Base-by-base conservation (phyloP, 37 sponge, comb jelly and placozoan species). In the Cliona cf. orientalis region DNA sequence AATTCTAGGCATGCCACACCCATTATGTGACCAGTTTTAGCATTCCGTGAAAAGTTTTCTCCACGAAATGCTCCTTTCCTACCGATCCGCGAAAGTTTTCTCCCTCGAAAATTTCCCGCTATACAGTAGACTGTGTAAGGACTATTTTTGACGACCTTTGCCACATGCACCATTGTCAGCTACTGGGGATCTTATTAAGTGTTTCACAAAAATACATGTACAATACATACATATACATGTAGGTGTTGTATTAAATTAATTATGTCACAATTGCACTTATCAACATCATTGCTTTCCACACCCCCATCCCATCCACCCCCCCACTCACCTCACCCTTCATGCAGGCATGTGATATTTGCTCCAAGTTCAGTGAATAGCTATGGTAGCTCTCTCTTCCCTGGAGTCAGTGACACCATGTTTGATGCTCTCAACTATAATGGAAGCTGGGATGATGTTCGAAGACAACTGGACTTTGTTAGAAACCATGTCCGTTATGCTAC, bases 261-360 rank as follows among this genome's bases (percentile, higher is more conserved):
- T 49, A n/a, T n/a, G n/a, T n/a, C 56, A 49, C 53, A 49, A 9
- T 19, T 14, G 14, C 69, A 31, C 41, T 11, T 45, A 3, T 29
- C 2, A 42, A 39, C n/a, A 6, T 45, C 1, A 2, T 22, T 45
- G 2, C 45, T 2, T 45, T 1, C 39, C 1, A 19, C 29, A 22
- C 12, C 74, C 28, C 37, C 21, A 22, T 1, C 58, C 21, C 74
- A 56, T 38, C 2, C 39, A 33, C 58, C n/a, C 36, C 31, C 37
- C 11, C 68, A 67, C 39, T 32, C 34, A 49, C 49, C n/a, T n/a
- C n/a, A n/a, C n/a, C n/a, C n/a, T n/a, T 31, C 36, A 32, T 86
- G 2, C 78, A 96, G 97, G 53, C 97, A 96, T 84, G 84, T 92
- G 42, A 55, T 96, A 25, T 96, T 86, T 84, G 97, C 93, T 29